Evolutionary conservation across 2,113 vertebrate species (phyloP), one percentile per base, ranked within the genome.

Genomic region (Ariopsis seemanni): DNA sequence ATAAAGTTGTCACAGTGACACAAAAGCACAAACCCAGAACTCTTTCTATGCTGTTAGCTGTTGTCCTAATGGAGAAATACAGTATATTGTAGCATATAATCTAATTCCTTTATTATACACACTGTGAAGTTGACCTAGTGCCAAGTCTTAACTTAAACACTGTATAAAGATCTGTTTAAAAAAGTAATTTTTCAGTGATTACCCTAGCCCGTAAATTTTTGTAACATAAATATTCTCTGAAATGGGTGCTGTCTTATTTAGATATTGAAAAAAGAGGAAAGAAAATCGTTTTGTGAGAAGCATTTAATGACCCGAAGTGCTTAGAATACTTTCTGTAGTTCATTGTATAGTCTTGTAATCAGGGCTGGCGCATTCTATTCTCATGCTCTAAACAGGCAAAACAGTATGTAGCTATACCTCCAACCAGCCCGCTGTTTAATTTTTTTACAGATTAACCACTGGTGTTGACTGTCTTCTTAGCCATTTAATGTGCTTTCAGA

Each of bases 291-390:
- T 93, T 92, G 90, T 91, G 86, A 83, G 34, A 86, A 89, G 71
- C 85, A 85, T 88, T 86, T 87, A 83, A 95, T 90, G 62, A 95
- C 95, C 95, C 88, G 94, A 95, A 94, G 94, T 95, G 93, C 94
- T 95, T 96, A 94, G 92, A 90, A 91, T 92, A 91, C 91, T 92
- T 91, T 90, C 91, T 94, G 91, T 95, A 94, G 93, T 93, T 91
- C 89, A 67, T 74, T 82, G 85, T 86, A 89, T 86, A 90, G 90
- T 90, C 71, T n/a, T 82, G 30, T 25, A 82, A 25, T 62, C 79
- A 62, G 79, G 79, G 57, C 79, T 82, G 79, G 57, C 62, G 20
- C 79, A 62, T 82, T 30, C 79, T 42, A 62, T 82, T 42, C 57
- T 82, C 25, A 82, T 48, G 34, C 30, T 82, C 2, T 62, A n/a